Evolutionary conservation across 30 jellyfish, hydroid and myxozoan genomes (phyloP).

Genomic region (Pseudorhiza aurosa): DNA sequence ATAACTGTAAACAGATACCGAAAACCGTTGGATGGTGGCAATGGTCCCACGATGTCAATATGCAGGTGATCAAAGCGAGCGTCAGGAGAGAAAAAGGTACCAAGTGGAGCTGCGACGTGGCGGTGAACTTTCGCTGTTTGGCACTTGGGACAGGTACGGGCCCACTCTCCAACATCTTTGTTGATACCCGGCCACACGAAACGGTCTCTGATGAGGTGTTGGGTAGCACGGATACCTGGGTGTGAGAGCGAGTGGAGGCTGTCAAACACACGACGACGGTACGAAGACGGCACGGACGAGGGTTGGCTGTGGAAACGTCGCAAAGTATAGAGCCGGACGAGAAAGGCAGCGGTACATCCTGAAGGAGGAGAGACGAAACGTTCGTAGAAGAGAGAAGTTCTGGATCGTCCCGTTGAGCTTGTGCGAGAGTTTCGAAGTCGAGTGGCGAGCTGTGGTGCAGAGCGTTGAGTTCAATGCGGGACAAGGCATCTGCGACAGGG

Average conservation of each 20-base stretch:
- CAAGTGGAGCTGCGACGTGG: constrained; percentile 26
- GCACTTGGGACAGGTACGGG: constrained; percentile 31
- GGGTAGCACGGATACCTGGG: constrained; percentile 41
- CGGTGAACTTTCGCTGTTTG: constrained; percentile 46
- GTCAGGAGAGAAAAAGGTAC: constrained; percentile 25
- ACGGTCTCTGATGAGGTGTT: constrained; percentile 22
- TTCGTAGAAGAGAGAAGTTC: neutral
- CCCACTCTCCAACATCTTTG: constrained; percentile 47
- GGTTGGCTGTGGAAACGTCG: constrained; percentile 20
- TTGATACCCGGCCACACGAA: constrained; percentile 48
- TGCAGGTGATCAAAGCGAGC: constrained; percentile 46
- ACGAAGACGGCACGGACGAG: too few species aligned
- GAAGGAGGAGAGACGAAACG: constrained; percentile 17
- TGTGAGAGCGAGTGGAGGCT: constrained; percentile 12
- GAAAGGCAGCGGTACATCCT: constrained; percentile 17
- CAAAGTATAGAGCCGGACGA: constrained; percentile 30
- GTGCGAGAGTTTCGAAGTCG: constrained; percentile 29
- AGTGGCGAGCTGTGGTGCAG: neutral
- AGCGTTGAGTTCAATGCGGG: neutral
- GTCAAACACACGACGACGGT: constrained; percentile 23
- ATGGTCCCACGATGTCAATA: too few species aligned
- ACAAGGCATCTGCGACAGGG: neutral
- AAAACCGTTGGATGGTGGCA: constrained; percentile 28
- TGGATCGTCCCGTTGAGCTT: constrained; percentile 32
- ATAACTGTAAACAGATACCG: constrained; percentile 30